Percentiles rank a stretch among this genome's conserved stretches.
These are phyloP conservation scores for Choristoneura fumiferana DNA, from an alignment of 1,140 invertebrate genomes.

Conservation along the genomic window DNA sequence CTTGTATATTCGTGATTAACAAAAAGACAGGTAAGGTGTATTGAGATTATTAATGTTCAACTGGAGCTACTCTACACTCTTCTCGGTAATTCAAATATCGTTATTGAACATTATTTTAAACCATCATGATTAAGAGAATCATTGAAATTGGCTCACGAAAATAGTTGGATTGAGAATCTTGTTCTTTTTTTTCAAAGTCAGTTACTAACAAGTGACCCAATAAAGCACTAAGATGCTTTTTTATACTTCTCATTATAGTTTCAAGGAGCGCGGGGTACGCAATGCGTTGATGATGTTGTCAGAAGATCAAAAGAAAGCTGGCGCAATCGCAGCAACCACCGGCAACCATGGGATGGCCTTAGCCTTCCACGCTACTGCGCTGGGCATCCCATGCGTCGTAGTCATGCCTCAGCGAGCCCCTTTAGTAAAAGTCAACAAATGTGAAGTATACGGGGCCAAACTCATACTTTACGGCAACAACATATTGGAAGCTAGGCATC, in stretches of 20 bases:
- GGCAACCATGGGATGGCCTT: constrained; percentile 93
- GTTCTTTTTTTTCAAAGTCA: too few species aligned
- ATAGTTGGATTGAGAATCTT: too few species aligned
- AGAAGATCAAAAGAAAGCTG: constrained; percentile 83
- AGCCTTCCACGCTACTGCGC: constrained; percentile 87
- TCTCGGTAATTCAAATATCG: too few species aligned
- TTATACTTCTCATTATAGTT: constrained; percentile 77
- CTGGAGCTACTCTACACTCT: too few species aligned
- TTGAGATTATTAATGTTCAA: too few species aligned
- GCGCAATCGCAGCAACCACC: constrained; percentile 92
- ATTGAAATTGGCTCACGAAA: too few species aligned
- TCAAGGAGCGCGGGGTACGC: constrained; percentile 93
- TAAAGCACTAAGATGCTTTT: too few species aligned
- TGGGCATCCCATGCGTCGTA: constrained; percentile 91
- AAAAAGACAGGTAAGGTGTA: too few species aligned
- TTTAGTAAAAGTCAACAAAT: constrained; percentile 92
- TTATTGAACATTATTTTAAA: too few species aligned
- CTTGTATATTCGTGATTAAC: too few species aligned
- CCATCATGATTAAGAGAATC: too few species aligned
- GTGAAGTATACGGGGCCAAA: constrained; percentile 87
- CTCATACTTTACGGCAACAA: constrained; percentile 89
- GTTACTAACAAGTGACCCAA: too few species aligned
- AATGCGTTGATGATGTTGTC: constrained; percentile 86
- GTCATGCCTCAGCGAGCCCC: constrained; percentile 92
- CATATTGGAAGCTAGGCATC: constrained; percentile 88